Base-by-base conservation (phyloP, 2,113 vertebrate species). In the Microtus ochrogaster region DNA sequence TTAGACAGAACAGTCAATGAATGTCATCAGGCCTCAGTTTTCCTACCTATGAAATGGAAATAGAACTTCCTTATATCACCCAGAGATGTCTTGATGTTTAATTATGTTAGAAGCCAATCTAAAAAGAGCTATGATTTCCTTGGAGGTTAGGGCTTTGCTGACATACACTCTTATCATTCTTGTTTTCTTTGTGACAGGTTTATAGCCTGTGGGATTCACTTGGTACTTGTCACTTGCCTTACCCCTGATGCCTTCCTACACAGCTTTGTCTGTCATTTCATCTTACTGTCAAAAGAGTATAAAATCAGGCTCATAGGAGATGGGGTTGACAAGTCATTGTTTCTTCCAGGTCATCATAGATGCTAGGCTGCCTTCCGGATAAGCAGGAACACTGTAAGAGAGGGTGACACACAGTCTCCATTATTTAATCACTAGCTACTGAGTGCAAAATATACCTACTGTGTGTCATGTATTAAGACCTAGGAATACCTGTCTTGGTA, bases 151-250 rank as follows among this genome's bases (percentile, higher is more conserved):
- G 90, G 52, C 65, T 94, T 91, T 96, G 44, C 36, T 66, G 93
- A 83, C 74, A 86, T 28, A 90, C 91, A 82, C 33, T 68, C 61
- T 41, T 94, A 63, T 61, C 79, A 85, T 94, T 26, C 58, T 94
- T 77, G 81, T 85, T 92, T 97, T 94, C 85, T 41, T 82, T 65
- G 47, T 90, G 87, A 90, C 90, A 95, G 77, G 41, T 95, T 96
- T 91, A 74, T 88, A 97, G 93, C 93, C 94, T 91, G 7, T 92
- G 94, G 77, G 89, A 95, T 68, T 93, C 66, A 58, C 87, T 97
- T 88, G 93, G 79, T 92, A 76, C 52, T 81, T 97, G 90, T 96
- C 96, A 92, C 49, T 96, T 94, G 85, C 81, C 73, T 93, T 95
- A 55, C 33, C 90, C 87, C 96, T 95, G 91, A 96, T 92, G 41